phyloP scores from a whole-genome alignment of 2,888 invertebrate genomes.

The Melanophora roralis region DNA sequence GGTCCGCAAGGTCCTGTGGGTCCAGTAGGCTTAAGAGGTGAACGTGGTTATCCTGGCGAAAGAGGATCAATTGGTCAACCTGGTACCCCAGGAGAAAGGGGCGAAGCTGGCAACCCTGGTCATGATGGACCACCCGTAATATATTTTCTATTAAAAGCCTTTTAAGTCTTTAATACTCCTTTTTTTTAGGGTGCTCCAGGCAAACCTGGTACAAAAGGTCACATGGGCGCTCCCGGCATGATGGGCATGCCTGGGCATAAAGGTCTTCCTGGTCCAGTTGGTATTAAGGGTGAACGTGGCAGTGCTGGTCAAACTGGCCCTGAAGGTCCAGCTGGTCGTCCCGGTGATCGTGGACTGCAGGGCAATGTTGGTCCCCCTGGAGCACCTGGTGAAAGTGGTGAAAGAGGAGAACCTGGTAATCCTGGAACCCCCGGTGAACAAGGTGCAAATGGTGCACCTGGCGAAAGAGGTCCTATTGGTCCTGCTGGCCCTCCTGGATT shows the following conservation, averaged over 20 bases:
- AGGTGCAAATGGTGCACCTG: constrained; percentile 85
- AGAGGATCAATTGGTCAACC: constrained; percentile 84
- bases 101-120: constrained; percentile 79
- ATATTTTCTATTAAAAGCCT: neutral
- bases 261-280: constrained; percentile 82
- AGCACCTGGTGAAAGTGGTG: constrained; percentile 88
- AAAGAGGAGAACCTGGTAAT: constrained; percentile 86
- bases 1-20: constrained; percentile 83
- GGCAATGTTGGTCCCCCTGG: constrained; percentile 87
- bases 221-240: constrained; percentile 87
- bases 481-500: constrained; percentile 84
- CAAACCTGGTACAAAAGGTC: constrained; percentile 85
- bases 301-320: constrained; percentile 82
- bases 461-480: constrained; percentile 86
- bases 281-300: constrained; percentile 83
- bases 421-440: constrained; percentile 84
- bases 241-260: constrained; percentile 86
- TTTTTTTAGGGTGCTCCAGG: constrained; percentile 79
- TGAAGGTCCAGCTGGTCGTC: constrained; percentile 83
- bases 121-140: constrained; percentile 81
- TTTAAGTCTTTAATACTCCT: too few relatives aligned
- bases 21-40: constrained; percentile 81
- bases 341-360: constrained; percentile 87
- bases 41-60: constrained; percentile 84
- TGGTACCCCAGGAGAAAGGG: constrained; percentile 77